Percentiles rank a stretch among this genome's conserved stretches.
These are phyloP conservation scores for Fulica atra DNA, from an alignment of 2,113 vertebrate species.

Conservation along the genomic window DNA sequence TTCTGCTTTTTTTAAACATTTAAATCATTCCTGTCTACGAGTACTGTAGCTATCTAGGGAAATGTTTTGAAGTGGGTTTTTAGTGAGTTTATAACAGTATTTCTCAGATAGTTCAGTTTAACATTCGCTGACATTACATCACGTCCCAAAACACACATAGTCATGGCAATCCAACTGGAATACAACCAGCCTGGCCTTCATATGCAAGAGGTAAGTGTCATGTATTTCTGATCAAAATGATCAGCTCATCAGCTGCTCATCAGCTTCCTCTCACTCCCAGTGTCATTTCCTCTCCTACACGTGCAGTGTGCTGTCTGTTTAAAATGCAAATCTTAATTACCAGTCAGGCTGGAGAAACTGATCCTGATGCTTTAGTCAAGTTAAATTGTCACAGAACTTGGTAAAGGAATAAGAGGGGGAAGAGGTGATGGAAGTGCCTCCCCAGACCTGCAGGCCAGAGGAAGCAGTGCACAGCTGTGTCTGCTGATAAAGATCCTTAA, in stretches of 20 bases:
- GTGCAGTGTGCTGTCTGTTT: not conserved
- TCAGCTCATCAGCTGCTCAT: too few species aligned
- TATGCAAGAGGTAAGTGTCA: not conserved
- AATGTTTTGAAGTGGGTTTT: not conserved
- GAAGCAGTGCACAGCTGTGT: not conserved
- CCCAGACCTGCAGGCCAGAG: not conserved
- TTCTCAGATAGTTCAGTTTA: not conserved
- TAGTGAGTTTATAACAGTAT: not conserved
- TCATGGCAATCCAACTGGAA: not conserved
- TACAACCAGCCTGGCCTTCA: not conserved
- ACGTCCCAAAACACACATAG: not conserved
- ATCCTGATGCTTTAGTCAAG: not conserved
- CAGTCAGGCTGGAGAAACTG: not conserved
- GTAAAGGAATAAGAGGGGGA: not conserved
- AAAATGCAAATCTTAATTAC: not conserved
- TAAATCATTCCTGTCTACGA: not conserved
- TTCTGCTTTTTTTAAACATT: not conserved
- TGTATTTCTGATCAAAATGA: not conserved
- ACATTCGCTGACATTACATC: not conserved
- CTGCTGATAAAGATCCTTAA: not conserved
- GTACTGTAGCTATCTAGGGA: not conserved
- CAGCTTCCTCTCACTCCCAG: not conserved
- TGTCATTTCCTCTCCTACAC: not conserved
- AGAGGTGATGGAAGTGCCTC: not conserved
- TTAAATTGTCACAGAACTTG: not conserved